Evolutionary conservation across 2,888 invertebrate genomes (phyloP), one percentile per base, ranked within the genome.

Genomic region (Flexamia atlantica): DNA sequence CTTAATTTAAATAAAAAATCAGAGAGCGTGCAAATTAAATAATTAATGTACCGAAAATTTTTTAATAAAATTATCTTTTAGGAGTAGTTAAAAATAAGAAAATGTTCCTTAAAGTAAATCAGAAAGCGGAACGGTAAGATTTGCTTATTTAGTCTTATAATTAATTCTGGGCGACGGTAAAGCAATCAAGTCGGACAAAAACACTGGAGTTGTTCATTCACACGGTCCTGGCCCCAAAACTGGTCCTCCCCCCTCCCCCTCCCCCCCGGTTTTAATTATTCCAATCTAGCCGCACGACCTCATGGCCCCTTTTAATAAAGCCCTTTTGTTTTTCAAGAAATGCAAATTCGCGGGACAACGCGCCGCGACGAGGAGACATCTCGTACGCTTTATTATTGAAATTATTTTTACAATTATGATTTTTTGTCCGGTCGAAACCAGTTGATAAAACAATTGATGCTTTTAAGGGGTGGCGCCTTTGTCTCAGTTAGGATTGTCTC

Each of bases 381-480:
- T 36, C 36, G 81, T 68, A 68, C 40, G 42, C 70, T 82, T 82
- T 82, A 82, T 82, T 82, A 82, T 82, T 82, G 82, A 82, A 82
- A 82, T 82, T 82, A 70, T 82, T 82, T 82, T 82, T 82, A 82
- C 82, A 82, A 82, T 82, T 82, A 82, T 82, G 82, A 82, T 82
- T 82, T 82, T 82, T 82, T 82, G 82, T 40, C 46, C 42, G 20
- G 32, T 28, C 53, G 50, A 28, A 76, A 76, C 76, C 76, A 76
- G 76, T 76, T 76, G 76, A 82, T 82, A 68, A 82, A 82, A 82
- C 82, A 82, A 82, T 82, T 70, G 50, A 72, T 70, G 68, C 68
- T 81, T 64, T 80, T 64, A 81, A 64, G 68, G 82, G 82, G 82
- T 82, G 28, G 82, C 82, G 70, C 25, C 20, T 42, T 81, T 82